Evolutionary conservation across 2,888 invertebrate species (phyloP).

Genomic region (Cryptus viduatorius): DNA sequence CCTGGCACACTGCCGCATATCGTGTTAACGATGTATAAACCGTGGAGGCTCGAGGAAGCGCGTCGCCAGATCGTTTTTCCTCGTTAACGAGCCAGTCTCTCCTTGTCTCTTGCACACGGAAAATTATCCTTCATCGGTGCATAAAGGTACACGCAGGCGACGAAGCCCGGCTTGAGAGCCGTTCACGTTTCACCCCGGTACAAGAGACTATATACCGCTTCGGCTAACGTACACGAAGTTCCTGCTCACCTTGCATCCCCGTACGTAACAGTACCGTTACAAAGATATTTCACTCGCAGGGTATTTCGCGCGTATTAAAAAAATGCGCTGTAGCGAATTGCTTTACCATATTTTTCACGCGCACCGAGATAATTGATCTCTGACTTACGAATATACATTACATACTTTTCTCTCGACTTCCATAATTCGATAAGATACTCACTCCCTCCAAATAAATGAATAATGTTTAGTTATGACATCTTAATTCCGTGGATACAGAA

Average conservation of each 20-base stretch:
- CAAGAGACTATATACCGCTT: not conserved
- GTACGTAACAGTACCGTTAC: not conserved
- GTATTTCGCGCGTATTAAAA: not conserved
- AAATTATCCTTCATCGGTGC: conserved; percentile 55
- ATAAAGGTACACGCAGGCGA: conserved; percentile 30
- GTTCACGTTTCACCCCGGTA: conserved; percentile 34
- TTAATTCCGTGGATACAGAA: not conserved
- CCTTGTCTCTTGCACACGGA: conserved; percentile 42
- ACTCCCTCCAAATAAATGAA: not conserved
- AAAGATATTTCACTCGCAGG: not conserved
- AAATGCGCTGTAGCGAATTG: not conserved
- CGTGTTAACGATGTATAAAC: conserved; percentile 49
- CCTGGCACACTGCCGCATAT: conserved; percentile 33
- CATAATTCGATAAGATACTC: not conserved
- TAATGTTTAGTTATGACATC: not conserved
- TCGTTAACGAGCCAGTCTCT: conserved; percentile 59
- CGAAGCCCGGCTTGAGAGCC: conserved; percentile 3
- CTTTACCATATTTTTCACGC: not conserved
- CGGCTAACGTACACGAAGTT: conserved; percentile 5
- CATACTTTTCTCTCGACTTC: not conserved
- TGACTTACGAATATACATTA: not conserved
- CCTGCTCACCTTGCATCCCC: not conserved
- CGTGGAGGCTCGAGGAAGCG: conserved; percentile 26
- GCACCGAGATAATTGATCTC: not conserved
- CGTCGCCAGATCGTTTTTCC: conserved; percentile 57